Evolutionary conservation across 1,140 invertebrate genomes (phyloP), one percentile per base, ranked within the genome.

Genomic region (Drosophila triauraria): DNA sequence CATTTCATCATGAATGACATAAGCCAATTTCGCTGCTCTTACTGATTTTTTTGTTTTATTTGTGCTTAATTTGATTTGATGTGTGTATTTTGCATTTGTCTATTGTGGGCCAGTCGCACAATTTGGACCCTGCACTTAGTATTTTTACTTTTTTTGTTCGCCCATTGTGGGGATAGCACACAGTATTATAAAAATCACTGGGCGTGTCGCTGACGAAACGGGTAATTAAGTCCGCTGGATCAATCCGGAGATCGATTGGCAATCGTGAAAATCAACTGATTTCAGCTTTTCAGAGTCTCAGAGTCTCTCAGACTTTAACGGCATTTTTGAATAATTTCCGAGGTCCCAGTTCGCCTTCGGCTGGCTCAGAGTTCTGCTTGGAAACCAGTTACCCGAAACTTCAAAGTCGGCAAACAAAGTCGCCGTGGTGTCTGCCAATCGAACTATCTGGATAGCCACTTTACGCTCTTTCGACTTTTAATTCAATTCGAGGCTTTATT

Each of bases 41-140:
- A n/a, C 57, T 53, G 13, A 30, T 59, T 67, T 50, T 72, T 77
- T 64, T 72, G 54, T 54, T 70, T 56, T 42, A 58, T n/a, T n/a
- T 51, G 17, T 20, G 51, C 58, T 64, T 87, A 80, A 87, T 86
- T 87, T 69, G 71, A 69, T 83, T 68, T 75, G 50, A 61, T 78
- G 78, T 76, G 43, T 68, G 46, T 44, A 40, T 44, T 68, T 32
- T 32, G 42, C 10, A 35, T 46, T 61, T 59, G 23, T 30, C 69
- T 74, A 30, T 75, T 75, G 50, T 75, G 70, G 38, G 50, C 17
- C 48, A 75, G 56, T 43, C 58, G 35, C 25, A 68, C 27, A 53
- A 25, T 38, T 43, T 58, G 32, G 42, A 35, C 51, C 54, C 38
- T 72, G 69, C 53, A 72, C 51, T 58, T 70, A 78, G 64, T 47